These are phyloP conservation scores for Euthynnus affinis DNA, from an alignment of 2,797 vertebrate genomes.

Conservation along the genomic window DNA sequence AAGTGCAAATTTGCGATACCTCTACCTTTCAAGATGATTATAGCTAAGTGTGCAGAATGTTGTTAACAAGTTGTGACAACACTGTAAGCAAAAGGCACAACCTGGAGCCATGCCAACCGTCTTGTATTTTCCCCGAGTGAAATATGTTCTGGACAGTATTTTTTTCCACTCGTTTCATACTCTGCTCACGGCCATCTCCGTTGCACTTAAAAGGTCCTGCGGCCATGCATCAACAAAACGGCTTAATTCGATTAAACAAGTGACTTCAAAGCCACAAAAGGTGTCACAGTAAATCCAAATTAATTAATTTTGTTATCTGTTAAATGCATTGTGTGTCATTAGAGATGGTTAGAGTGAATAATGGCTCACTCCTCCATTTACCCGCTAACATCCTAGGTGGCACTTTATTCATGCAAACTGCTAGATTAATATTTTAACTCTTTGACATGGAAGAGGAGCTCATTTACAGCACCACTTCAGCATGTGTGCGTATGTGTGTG, in stretches of 20 bases:
- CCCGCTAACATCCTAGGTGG: constrained; percentile 28
- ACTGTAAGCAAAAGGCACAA: constrained; percentile 26
- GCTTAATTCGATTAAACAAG: constrained; percentile 68
- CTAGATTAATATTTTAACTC: constrained; percentile 36
- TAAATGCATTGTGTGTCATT: constrained; percentile 74
- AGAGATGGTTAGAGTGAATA: constrained; percentile 64
- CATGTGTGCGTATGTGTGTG: too few species aligned
- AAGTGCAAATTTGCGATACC: constrained; percentile 1
- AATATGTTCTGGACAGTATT: constrained; percentile 11
- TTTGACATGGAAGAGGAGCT: constrained; percentile 39
- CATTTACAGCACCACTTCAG: constrained; percentile 7
- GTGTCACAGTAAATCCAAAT: constrained; percentile 64
- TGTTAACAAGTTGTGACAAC: constrained; percentile 47
- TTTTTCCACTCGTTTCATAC: constrained; percentile 19
- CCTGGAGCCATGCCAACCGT: constrained; percentile 27
- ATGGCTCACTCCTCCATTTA: constrained; percentile 33
- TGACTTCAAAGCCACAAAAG: constrained; percentile 55
- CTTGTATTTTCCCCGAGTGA: constrained; percentile 21
- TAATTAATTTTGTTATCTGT: constrained; percentile 74
- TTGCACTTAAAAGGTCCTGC: constrained; percentile 53
- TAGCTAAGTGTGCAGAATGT: constrained; percentile 23
- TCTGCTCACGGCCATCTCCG: background rate
- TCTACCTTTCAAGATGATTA: constrained; percentile 23
- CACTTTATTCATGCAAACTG: constrained; percentile 41
- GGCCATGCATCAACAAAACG: constrained; percentile 53